Evolutionary conservation across 2,888 invertebrate species (phyloP).

Genomic region (Drepana falcataria): DNA sequence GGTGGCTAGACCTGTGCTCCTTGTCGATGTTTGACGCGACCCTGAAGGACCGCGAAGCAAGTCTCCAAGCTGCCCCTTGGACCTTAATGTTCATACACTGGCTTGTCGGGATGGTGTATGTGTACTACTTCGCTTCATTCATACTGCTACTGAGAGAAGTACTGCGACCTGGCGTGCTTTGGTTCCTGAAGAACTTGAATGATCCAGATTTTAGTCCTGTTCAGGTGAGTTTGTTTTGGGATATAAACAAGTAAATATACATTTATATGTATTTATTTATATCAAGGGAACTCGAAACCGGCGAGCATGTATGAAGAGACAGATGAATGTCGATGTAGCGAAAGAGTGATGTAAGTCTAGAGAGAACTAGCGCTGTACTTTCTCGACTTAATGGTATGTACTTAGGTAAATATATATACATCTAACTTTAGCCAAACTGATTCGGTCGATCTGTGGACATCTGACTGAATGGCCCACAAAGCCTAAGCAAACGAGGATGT

Average conservation of each 20-base stretch:
- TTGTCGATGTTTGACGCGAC: slow-evolving; percentile 94
- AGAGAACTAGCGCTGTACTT: too few species aligned
- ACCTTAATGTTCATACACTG: slow-evolving; percentile 99
- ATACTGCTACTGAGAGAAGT: slow-evolving; percentile 95
- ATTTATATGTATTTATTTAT: too few species aligned
- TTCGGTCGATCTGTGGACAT: too few species aligned
- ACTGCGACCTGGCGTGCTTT: slow-evolving; percentile 96
- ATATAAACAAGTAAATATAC: not conserved
- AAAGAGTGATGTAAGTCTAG: too few species aligned
- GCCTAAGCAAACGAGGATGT: too few species aligned
- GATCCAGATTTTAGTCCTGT: slow-evolving; percentile 99
- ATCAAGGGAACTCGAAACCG: too few species aligned
- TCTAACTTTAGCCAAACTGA: too few species aligned
- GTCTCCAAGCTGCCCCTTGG: slow-evolving; percentile 94
- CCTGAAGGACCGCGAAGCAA: slow-evolving; percentile 90
- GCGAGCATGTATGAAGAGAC: too few species aligned
- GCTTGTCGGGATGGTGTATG: slow-evolving; percentile 99
- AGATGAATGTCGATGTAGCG: too few species aligned
- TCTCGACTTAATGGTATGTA: too few species aligned
- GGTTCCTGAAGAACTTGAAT: slow-evolving; percentile 98
- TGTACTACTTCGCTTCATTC: slow-evolving; percentile 99
- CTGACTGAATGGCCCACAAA: too few species aligned
- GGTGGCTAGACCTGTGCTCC: slow-evolving; percentile 99
- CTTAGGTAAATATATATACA: too few species aligned
- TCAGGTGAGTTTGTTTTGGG: slow-evolving; percentile 77